Percentiles rank a stretch among this genome's conserved stretches.
Evolutionary conservation across 2,888 invertebrate species (phyloP).

Genomic region (Cantharis lateralis): DNA sequence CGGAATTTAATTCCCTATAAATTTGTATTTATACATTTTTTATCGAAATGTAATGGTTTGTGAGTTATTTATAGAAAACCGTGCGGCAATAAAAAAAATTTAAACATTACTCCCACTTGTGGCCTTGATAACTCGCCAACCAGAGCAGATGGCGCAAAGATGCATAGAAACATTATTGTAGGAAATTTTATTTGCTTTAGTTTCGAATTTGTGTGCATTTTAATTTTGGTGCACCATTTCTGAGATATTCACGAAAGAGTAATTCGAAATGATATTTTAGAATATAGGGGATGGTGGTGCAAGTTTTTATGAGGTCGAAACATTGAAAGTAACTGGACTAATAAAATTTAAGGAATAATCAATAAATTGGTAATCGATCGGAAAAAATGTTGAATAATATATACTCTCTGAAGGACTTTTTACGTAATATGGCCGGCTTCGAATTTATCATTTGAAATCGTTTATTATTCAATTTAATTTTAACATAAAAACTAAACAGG

Average conservation of each 20-base stretch:
- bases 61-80: background rate
- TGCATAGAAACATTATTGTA: background rate
- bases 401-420: background rate
- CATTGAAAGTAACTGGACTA: too few relatives aligned
- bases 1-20: background rate
- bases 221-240: background rate
- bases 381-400: background rate
- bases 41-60: background rate
- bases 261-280: background rate
- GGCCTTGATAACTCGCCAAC: background rate
- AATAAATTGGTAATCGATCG: background rate
- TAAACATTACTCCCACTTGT: background rate
- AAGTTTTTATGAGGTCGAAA: background rate
- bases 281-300: background rate
- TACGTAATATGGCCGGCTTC: background rate
- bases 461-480: background rate
- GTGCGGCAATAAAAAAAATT: background rate
- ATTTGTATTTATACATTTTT: background rate
- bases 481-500: conserved; percentile 3
- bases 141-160: background rate
- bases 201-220: background rate
- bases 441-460: background rate
- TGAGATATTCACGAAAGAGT: background rate
- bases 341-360: too few relatives aligned
- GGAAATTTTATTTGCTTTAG: background rate